A percentile compares a stretch with the other conserved stretches of the same genome.
Evolutionary conservation across 1,140 invertebrate genomes (phyloP).

Genomic region (Eubasilissa regina): DNA sequence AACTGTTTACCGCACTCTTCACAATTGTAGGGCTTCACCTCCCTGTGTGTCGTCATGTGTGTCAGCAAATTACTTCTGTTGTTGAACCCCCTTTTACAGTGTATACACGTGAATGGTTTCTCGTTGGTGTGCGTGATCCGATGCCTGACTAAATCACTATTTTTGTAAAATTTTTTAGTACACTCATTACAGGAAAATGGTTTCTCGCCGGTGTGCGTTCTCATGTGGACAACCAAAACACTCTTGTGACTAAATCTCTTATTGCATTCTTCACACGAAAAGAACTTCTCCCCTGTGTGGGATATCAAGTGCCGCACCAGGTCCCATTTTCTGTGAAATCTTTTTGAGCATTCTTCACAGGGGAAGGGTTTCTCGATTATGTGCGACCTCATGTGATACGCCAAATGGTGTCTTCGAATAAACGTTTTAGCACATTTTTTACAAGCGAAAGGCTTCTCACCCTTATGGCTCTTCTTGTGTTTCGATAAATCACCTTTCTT

Average conservation of each 20-base stretch:
- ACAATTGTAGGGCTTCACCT: no score
- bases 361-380: not conserved
- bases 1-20: no score
- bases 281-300: not conserved
- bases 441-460: not conserved
- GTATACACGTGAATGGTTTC: not conserved
- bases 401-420: not conserved
- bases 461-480: not conserved
- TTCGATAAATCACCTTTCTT: no score
- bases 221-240: not conserved
- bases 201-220: conserved; percentile 9
- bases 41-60: not conserved
- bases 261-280: not conserved
- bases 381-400: not conserved
- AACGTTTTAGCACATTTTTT: not conserved
- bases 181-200: not conserved
- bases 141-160: not conserved
- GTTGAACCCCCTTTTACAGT: not conserved
- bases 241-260: not conserved
- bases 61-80: not conserved
- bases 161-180: not conserved
- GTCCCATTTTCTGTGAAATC: not conserved
- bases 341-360: not conserved
- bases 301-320: not conserved
- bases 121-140: not conserved